A percentile compares a stretch with the other conserved stretches of the same genome.
Conservation (phyloP, 2,888 invertebrate species). For the Lacanobia wlatinum region DNA sequence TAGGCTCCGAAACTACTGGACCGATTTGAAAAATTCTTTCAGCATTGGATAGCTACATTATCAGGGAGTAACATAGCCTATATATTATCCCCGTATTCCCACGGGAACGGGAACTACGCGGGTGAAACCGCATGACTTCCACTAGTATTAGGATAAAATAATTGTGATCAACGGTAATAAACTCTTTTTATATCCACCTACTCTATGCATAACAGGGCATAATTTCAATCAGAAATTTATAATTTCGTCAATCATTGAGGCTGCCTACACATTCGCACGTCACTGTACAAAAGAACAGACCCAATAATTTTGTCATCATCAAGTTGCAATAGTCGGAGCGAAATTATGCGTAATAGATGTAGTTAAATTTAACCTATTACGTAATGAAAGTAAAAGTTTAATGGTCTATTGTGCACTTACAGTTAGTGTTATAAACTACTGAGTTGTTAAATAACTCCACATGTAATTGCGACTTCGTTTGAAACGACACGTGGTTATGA, state of each 20-base stretch:
- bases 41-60: no score
- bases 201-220: background rate
- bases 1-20: no score
- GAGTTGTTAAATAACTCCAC: conserved; percentile 40
- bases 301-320: conserved; percentile 80
- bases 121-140: no score
- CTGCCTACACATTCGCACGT: background rate
- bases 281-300: conserved; percentile 77
- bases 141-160: no score
- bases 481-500: conserved; percentile 8
- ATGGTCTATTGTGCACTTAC: conserved; percentile 64
- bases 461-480: conserved; percentile 24
- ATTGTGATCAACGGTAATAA: background rate
- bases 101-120: no score
- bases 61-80: no score
- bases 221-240: background rate
- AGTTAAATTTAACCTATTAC: conserved; percentile 74
- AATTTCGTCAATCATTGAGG: background rate
- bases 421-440: conserved; percentile 50
- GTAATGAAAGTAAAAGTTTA: conserved; percentile 73
- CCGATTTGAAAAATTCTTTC: no score
- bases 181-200: background rate
- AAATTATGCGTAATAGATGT: conserved; percentile 71
- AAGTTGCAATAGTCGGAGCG: conserved; percentile 68
- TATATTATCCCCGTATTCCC: no score